These are phyloP conservation scores for Chloropsis cyanopogon DNA, from an alignment of 2,113 vertebrate species.

Conservation along the genomic window DNA sequence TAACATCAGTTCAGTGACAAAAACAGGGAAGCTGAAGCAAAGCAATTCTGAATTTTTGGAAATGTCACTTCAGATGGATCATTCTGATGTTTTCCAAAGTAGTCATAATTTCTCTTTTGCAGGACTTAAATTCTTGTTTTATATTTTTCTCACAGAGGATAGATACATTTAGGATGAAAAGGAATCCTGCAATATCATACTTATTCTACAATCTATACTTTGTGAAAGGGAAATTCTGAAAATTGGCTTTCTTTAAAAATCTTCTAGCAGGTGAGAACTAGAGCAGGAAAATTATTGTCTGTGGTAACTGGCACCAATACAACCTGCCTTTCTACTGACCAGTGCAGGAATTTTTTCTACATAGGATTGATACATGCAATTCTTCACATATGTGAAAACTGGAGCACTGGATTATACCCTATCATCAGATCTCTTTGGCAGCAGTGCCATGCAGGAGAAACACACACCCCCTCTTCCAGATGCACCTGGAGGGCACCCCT, in stretches of 20 bases:
- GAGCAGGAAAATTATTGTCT: constrained; percentile 3
- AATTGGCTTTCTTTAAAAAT: background rate
- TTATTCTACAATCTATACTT: background rate
- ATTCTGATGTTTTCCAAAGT: background rate
- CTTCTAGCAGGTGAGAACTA: background rate
- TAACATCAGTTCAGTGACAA: background rate
- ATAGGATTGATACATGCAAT: background rate
- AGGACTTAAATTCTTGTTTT: background rate
- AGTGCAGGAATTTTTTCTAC: background rate
- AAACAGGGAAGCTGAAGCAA: background rate
- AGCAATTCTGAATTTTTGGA: background rate
- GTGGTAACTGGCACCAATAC: background rate
- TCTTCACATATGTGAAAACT: background rate
- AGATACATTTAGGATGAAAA: background rate
- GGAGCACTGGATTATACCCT: background rate
- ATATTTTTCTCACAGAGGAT: background rate
- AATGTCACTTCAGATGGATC: background rate
- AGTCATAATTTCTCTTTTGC: background rate
- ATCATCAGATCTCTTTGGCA: background rate
- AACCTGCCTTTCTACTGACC: background rate
- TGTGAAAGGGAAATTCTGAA: background rate
- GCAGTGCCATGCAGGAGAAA: background rate
- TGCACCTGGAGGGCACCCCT: background rate
- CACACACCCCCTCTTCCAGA: accelerated
- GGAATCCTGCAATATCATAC: background rate